Evolutionary conservation across 2,113 vertebrate species (phyloP).

Genomic region (Vidua macroura): DNA sequence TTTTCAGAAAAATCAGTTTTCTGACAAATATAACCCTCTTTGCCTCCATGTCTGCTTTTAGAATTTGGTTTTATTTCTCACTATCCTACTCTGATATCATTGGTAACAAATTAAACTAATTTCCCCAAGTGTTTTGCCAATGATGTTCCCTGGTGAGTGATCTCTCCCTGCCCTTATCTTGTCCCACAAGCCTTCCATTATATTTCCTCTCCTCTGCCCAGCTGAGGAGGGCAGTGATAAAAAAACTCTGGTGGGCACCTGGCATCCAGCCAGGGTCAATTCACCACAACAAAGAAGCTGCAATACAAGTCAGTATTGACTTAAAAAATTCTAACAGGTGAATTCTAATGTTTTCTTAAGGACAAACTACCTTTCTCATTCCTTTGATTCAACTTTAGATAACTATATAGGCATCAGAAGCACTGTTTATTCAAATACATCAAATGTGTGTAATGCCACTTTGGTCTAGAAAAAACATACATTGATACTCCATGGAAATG

Average conservation of each 20-base stretch:
- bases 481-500: background rate
- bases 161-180: background rate
- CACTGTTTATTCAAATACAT: background rate
- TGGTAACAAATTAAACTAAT: background rate
- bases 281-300: background rate
- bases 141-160: background rate
- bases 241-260: background rate
- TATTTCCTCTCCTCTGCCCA: background rate
- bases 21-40: background rate
- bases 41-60: background rate
- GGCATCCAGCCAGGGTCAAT: background rate
- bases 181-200: background rate
- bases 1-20: background rate
- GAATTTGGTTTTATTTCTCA: background rate
- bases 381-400: background rate
- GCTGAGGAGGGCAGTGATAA: background rate
- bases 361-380: background rate
- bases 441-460: background rate
- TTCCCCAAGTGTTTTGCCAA: background rate
- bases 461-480: background rate
- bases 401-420: background rate
- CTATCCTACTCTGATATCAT: background rate
- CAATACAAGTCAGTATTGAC: background rate
- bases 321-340: background rate
- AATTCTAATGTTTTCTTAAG: background rate